Conservation (phyloP, 2,888 invertebrate genomes). For the Pollenia angustigena region DNA sequence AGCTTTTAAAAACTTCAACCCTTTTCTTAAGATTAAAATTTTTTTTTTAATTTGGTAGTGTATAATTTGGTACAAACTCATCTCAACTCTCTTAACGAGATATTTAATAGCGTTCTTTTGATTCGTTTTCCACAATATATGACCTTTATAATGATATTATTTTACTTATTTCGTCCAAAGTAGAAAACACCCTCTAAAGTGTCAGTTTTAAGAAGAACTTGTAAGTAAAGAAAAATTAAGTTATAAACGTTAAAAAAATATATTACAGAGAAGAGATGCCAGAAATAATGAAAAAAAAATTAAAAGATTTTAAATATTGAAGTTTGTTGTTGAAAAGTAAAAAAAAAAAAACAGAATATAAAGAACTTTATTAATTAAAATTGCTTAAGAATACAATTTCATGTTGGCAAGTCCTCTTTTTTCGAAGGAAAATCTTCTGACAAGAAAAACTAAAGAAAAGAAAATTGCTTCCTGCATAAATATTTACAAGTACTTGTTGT, state of each 20-base stretch:
- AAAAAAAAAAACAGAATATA: not conserved
- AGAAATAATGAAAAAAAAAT: not conserved
- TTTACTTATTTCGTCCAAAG: not conserved
- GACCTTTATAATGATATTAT: not conserved
- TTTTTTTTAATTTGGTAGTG: no score
- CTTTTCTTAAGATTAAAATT: no score
- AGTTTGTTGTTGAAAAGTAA: conserved; percentile 13
- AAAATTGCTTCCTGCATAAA: conserved; percentile 27
- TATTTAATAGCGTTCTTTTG: no score
- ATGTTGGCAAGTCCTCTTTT: not conserved
- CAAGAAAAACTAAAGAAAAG: not conserved
- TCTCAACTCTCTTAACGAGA: no score
- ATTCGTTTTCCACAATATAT: no score
- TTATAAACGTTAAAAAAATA: conserved; percentile 36
- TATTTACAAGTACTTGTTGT: conserved; percentile 33
- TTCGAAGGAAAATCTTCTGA: not conserved
- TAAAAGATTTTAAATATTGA: conserved; percentile 7
- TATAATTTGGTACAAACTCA: no score
- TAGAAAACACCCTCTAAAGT: conserved; percentile 26
- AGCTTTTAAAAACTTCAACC: no score
- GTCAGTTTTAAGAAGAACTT: conserved; percentile 8
- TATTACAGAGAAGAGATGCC: conserved; percentile 16
- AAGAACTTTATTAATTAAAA: conserved; percentile 72
- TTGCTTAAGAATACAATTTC: conserved; percentile 55
- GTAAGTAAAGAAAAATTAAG: conserved; percentile 28